Conservation (phyloP, 2,888 invertebrate genomes). For the Phaonia tiefii region DNA sequence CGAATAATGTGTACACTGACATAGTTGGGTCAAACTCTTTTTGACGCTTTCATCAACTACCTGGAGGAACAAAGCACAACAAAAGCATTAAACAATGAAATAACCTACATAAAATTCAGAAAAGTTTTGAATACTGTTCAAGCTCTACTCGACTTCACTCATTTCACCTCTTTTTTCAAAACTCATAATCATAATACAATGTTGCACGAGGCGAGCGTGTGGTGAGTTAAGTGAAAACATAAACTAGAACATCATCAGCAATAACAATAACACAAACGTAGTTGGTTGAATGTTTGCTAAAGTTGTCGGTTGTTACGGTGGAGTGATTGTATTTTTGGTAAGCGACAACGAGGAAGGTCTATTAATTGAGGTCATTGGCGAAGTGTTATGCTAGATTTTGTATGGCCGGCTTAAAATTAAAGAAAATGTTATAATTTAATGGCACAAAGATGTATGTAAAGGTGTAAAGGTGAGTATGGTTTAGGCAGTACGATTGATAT, state of each 20-base stretch:
- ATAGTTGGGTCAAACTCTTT: slow-evolving; percentile 48
- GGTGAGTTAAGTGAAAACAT: slow-evolving; percentile 60
- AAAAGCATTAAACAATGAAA: slow-evolving; percentile 25
- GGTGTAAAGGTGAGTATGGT: too few species aligned
- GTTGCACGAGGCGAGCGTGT: slow-evolving; percentile 24
- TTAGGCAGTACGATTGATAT: too few species aligned
- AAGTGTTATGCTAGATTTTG: slow-evolving; percentile 49
- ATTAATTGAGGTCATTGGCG: slow-evolving; percentile 18
- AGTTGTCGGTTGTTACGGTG: slow-evolving; percentile 26
- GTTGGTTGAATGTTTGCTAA: slow-evolving; percentile 38
- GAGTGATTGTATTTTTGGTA: slow-evolving; percentile 40
- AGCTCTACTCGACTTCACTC: slow-evolving; percentile 25
- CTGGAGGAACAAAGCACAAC: slow-evolving; percentile 15
- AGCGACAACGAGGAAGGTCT: not conserved
- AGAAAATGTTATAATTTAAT: too few species aligned
- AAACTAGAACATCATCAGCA: slow-evolving; percentile 61
- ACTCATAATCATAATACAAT: not conserved
- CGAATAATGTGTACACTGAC: slow-evolving; percentile 16
- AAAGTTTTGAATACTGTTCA: slow-evolving; percentile 9
- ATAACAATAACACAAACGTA: slow-evolving; percentile 34
- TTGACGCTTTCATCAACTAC: slow-evolving; percentile 36
- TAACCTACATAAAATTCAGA: slow-evolving; percentile 32
- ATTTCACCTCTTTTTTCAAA: slow-evolving; percentile 35
- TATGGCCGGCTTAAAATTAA: too few species aligned
- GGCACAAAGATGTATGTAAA: too few species aligned